Conservation (phyloP, 2,888 invertebrate species). For the Aromia moschata region DNA sequence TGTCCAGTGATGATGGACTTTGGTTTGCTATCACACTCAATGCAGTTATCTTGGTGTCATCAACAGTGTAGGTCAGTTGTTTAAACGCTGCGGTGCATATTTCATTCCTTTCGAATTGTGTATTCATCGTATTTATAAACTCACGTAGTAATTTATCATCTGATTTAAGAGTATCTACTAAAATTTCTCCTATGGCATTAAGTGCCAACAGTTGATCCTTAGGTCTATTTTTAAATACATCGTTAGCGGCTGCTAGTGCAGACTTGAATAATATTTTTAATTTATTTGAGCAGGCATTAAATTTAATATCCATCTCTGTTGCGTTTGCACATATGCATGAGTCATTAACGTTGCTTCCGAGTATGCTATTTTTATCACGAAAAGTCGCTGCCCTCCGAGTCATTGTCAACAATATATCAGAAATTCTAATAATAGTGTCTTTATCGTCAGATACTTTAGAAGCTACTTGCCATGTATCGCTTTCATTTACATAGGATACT, state of each 20-base stretch:
- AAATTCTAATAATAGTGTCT: conserved; percentile 57
- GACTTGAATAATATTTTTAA: conserved; percentile 60
- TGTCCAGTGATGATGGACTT: conserved; percentile 61
- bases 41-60: conserved; percentile 71
- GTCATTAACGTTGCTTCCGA: conserved; percentile 59
- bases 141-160: conserved; percentile 53
- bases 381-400: conserved; percentile 58
- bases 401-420: conserved; percentile 59
- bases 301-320: conserved; percentile 54
- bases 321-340: conserved; percentile 47
- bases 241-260: conserved; percentile 59
- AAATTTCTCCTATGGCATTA: conserved; percentile 55
- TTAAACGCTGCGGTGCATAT: conserved; percentile 57
- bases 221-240: conserved; percentile 60
- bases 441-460: conserved; percentile 55
- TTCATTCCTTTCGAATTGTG: conserved; percentile 57
- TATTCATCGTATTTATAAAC: conserved; percentile 56
- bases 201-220: conserved; percentile 61
- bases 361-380: conserved; percentile 59
- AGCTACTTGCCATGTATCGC: conserved; percentile 57
- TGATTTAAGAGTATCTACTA: conserved; percentile 54
- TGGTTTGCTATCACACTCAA: conserved; percentile 58
- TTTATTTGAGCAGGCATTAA: conserved; percentile 52
- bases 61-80: conserved; percentile 64
- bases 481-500: conserved; percentile 57